Percentiles rank a stretch among this genome's conserved stretches.
phyloP scores from a whole-genome alignment of 2,797 vertebrate species.

The Helostoma temminkii region DNA sequence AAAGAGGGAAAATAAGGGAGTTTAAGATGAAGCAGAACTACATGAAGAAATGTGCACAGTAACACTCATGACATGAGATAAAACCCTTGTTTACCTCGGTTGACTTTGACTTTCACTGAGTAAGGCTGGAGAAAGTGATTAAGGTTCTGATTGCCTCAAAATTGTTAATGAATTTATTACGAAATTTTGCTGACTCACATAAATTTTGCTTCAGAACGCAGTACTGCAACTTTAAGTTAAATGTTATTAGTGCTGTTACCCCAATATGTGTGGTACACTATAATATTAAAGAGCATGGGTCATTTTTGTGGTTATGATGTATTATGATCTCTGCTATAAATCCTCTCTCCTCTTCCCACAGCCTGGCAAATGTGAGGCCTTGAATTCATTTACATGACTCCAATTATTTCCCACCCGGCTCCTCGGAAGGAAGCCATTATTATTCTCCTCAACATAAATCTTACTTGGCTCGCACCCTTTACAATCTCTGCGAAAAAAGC shows the following conservation, averaged over 20 bases:
- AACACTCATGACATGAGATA: conserved; percentile 38
- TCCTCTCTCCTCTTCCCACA: conserved; percentile 30
- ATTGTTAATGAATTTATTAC: conserved; percentile 58
- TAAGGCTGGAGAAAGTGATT: conserved; percentile 48
- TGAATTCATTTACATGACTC: conserved; percentile 53
- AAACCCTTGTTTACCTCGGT: conserved; percentile 49
- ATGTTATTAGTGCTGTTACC: conserved; percentile 6
- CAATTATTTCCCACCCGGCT: conserved; percentile 53
- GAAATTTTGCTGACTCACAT: too few species aligned
- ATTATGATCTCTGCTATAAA: conserved; percentile 40
- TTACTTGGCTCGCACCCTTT: neutral
- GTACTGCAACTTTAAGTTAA: conserved; percentile 8
- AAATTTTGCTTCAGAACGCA: too few species aligned
- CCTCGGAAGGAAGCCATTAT: conserved; percentile 43
- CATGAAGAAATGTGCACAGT: conserved; percentile 59
- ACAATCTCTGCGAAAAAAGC: conserved; percentile 23
- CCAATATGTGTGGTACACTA: conserved; percentile 3
- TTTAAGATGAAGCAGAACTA: conserved; percentile 56
- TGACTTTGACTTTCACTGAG: conserved; percentile 38
- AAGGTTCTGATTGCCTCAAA: conserved; percentile 30
- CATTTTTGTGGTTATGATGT: conserved; percentile 20
- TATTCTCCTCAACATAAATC: conserved; percentile 46
- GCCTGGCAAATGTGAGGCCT: conserved; percentile 30
- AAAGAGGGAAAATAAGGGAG: conserved; percentile 43
- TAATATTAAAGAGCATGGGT: conserved; percentile 20